Conservation (phyloP, 2,113 vertebrate species). For the Prionailurus bengalensis region DNA sequence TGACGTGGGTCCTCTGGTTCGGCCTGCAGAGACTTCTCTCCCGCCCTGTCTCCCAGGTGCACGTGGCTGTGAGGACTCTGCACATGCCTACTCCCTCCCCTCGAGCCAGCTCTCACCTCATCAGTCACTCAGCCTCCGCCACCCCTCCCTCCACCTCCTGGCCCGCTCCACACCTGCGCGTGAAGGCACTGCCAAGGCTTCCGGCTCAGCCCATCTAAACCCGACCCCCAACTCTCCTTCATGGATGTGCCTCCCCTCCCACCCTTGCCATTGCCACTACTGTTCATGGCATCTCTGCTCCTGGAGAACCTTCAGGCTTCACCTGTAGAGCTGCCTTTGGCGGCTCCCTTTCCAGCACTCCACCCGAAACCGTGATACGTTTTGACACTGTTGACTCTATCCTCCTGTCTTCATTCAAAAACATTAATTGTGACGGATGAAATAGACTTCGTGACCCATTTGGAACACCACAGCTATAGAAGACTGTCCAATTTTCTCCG, state of each 20-base stretch:
- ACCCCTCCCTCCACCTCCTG: neutral
- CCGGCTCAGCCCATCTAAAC: rapidly evolving
- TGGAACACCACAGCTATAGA: neutral
- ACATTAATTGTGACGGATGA: neutral
- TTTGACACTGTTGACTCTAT: neutral
- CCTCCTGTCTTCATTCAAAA: neutral
- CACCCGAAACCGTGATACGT: neutral
- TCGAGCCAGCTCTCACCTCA: rapidly evolving
- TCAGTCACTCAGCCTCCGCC: neutral
- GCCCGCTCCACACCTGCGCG: neutral
- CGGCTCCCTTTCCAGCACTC: neutral
- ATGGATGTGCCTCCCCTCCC: neutral
- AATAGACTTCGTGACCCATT: neutral
- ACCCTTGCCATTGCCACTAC: too few species aligned
- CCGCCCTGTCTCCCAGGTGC: rapidly evolving
- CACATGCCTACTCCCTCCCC: rapidly evolving
- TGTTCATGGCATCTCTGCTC: neutral
- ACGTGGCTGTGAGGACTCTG: too few species aligned
- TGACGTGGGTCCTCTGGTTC: neutral
- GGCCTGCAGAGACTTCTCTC: neutral
- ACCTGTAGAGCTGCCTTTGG: neutral
- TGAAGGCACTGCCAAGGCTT: neutral
- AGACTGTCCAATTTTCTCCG: neutral
- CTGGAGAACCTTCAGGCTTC: neutral
- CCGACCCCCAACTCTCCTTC: neutral